Base-by-base conservation (phyloP, 2,888 invertebrate genomes). In the Gryllus longicercus region DNA sequence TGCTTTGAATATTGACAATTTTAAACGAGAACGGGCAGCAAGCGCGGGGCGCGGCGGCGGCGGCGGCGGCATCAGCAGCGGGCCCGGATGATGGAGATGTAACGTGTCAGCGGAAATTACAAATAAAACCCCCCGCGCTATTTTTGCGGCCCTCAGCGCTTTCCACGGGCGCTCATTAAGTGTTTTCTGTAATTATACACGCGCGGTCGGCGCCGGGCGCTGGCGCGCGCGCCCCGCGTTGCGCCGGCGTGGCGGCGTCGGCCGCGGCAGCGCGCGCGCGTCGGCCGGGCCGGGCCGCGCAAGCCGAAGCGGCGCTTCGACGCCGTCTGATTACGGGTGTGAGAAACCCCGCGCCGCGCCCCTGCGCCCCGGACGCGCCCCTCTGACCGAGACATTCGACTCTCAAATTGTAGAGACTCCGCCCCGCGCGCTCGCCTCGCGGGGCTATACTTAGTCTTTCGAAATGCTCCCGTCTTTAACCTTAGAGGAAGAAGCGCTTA, bases 1-100 rank as follows among this genome's bases (percentile, higher is more conserved):
- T 63, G 63, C n/a, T 63, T 63, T 63, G 63, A 63, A 63, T 63
- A 63, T 63, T 63, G 63, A 63, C 63, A 63, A 63, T 63, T 63
- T 63, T 63, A 63, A 63, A 63, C 63, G 63, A 11, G 63, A 63
- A 3, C 63, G 63, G 16, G 63, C 4, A 16, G n/a, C 63, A n/a
- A n/a, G 14, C 63, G 16, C 63, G 16, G n/a, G 16, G 51, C 16
- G 12, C 12, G n/a, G n/a, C 63, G 63, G 16, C 16, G 16, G 63
- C 63, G 16, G 18, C 16, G 16, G 16, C 63, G 5, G 14, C 63
- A 14, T n/a, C 63, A n/a, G 14, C 63, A 11, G 16, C 14, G 16
- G 12, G n/a, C 16, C 8, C 16, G 16, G 63, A 63, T 63, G 63
- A 63, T 63, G 63, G 63, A 63, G 63, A 63, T 63, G 63, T 63